Percentiles rank a stretch among this genome's conserved stretches.
These are phyloP conservation scores for Camponotus pennsylvanicus DNA, from an alignment of 1,140 invertebrate species.

Conservation along the genomic window DNA sequence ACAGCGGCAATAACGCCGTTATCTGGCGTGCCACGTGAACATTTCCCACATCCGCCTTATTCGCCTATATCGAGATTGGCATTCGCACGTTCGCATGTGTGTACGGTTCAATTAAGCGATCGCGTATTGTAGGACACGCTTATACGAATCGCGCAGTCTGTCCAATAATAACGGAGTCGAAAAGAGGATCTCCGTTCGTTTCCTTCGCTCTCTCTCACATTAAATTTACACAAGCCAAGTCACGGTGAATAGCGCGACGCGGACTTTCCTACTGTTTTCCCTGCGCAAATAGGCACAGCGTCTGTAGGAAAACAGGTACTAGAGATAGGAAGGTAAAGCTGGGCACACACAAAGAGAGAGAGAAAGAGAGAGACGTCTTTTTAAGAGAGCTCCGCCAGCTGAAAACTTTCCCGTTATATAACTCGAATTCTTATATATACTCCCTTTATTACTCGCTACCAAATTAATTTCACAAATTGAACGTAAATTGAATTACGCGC, in stretches of 20 bases:
- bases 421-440: neutral
- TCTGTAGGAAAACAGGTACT: conserved; percentile 43
- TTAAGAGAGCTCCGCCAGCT: neutral
- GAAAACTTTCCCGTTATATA: neutral
- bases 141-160: neutral
- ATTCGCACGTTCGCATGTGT: neutral
- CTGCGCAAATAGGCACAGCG: conserved; percentile 46
- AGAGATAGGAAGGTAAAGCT: conserved; percentile 20
- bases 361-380: neutral
- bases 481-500: conserved; percentile 17
- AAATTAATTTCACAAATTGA: conserved; percentile 44
- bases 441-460: neutral
- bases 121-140: conserved; percentile 7
- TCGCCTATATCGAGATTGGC: conserved; percentile 57
- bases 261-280: conserved; percentile 43
- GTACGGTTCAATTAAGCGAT: conserved; percentile 23
- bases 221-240: conserved; percentile 43
- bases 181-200: conserved; percentile 17
- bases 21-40: conserved; percentile 74
- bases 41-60: conserved; percentile 76
- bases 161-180: neutral
- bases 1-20: conserved; percentile 63
- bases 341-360: neutral
- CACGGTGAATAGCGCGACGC: conserved; percentile 28
- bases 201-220: conserved; percentile 9